These are phyloP conservation scores for Drosophila paracracens DNA, from an alignment of 2,888 invertebrate genomes.

Conservation along the genomic window DNA sequence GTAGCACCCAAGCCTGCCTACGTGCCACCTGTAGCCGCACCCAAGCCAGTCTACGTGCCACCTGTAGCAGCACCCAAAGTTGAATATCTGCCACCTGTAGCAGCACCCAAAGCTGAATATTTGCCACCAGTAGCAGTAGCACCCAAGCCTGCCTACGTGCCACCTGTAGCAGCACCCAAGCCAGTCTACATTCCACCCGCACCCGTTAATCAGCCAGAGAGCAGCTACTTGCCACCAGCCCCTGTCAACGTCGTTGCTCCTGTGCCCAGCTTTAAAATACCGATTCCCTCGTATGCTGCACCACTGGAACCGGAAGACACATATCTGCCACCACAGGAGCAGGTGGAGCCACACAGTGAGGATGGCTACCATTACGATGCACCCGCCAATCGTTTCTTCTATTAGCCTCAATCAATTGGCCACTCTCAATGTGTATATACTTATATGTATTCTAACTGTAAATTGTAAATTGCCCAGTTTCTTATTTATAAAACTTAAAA, in stretches of 20 bases:
- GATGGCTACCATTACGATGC: conserved; percentile 78
- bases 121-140: conserved; percentile 48
- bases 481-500: conserved; percentile 41
- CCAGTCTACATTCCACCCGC: conserved; percentile 58
- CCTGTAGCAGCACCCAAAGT: conserved; percentile 27
- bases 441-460: conserved; percentile 38
- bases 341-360: conserved; percentile 61
- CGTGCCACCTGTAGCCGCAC: conserved; percentile 44
- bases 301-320: conserved; percentile 69
- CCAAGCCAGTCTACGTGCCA: conserved; percentile 31
- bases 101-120: conserved; percentile 38
- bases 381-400: conserved; percentile 67
- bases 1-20: conserved; percentile 31
- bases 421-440: conserved; percentile 48
- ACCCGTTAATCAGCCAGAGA: conserved; percentile 43
- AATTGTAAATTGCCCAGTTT: conserved; percentile 33
- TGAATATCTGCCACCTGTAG: conserved; percentile 51
- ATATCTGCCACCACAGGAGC: conserved; percentile 70
- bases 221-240: conserved; percentile 59
- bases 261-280: conserved; percentile 65
- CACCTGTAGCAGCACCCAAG: conserved; percentile 27
- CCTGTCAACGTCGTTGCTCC: conserved; percentile 1
- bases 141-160: conserved; percentile 37
- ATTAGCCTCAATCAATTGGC: conserved; percentile 45
- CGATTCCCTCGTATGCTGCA: conserved; percentile 82